Conservation (phyloP, 2,797 vertebrate genomes). For the Tolypeutes matacus region DNA sequence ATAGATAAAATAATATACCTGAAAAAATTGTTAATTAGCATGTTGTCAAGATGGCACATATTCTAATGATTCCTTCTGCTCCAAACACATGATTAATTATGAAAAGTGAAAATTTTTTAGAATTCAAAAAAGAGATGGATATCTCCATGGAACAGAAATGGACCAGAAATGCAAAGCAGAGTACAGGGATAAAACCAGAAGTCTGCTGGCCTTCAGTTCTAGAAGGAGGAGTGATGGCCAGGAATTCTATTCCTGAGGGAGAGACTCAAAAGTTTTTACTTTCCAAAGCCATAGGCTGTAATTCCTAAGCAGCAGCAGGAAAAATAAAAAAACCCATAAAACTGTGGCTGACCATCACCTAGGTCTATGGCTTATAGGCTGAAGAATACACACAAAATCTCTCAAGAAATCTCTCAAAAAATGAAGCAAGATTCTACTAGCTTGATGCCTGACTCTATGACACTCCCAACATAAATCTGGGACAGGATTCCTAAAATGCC, state of each 20-base stretch:
- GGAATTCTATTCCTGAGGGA: background rate
- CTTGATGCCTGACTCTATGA: background rate
- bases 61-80: constrained; percentile 1
- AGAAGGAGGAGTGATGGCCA: background rate
- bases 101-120: background rate
- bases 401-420: background rate
- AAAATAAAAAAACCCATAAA: background rate
- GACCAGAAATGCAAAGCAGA: background rate
- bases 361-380: background rate
- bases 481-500: background rate
- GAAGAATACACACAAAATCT: background rate
- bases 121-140: background rate
- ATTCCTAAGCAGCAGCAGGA: background rate
- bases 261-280: background rate
- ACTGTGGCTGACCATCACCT: background rate
- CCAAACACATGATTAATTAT: background rate
- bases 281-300: background rate
- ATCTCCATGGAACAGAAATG: background rate
- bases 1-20: constrained; percentile 15
- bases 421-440: background rate
- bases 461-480: background rate
- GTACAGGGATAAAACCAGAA: background rate
- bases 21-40: background rate
- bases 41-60: background rate
- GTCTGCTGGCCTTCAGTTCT: background rate